A percentile compares a stretch with the other conserved stretches of the same genome.
These are phyloP conservation scores for Dendronephthya gigantea DNA, from an alignment of 64 coral and sea anemone genomes.

Conservation along the genomic window DNA sequence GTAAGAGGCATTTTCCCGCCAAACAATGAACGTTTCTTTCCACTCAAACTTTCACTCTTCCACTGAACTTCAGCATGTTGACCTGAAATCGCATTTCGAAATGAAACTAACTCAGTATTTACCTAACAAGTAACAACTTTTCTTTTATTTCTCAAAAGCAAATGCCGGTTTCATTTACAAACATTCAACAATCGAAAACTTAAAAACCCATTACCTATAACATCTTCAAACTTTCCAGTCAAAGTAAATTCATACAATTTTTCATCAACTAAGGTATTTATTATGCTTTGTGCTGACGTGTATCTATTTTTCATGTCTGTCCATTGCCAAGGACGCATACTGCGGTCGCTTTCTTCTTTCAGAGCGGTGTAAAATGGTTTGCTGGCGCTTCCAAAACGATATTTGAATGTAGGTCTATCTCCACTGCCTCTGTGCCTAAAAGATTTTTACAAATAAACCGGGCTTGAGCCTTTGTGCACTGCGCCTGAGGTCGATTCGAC, in stretches of 20 bases:
- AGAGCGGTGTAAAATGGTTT: conserved; percentile 52
- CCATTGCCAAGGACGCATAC: conserved; percentile 55
- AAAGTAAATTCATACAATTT: conserved; percentile 43
- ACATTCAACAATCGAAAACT: too few species aligned
- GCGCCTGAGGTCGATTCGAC: too few species aligned
- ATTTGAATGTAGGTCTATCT: not conserved
- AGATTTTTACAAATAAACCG: conserved; percentile 13
- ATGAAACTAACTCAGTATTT: too few species aligned
- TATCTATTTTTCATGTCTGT: conserved; percentile 39
- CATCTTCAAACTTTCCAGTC: conserved; percentile 53
- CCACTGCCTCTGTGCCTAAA: conserved; percentile 26
- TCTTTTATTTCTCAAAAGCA: too few species aligned
- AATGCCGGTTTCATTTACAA: too few species aligned
- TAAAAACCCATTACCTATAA: not conserved
- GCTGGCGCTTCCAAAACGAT: conserved; percentile 31
- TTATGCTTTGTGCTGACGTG: conserved; percentile 2
- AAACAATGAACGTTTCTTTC: not conserved
- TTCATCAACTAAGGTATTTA: conserved; percentile 27
- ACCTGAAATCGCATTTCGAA: too few species aligned
- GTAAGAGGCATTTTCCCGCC: not conserved
- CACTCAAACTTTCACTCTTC: not conserved
- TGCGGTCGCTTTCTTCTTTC: conserved; percentile 48
- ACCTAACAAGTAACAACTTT: too few species aligned
- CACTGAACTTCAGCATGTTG: conserved; percentile 29
- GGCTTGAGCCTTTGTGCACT: too few species aligned